Conservation (phyloP, 2,797 vertebrate species). For the Typhlichthys subterraneus region DNA sequence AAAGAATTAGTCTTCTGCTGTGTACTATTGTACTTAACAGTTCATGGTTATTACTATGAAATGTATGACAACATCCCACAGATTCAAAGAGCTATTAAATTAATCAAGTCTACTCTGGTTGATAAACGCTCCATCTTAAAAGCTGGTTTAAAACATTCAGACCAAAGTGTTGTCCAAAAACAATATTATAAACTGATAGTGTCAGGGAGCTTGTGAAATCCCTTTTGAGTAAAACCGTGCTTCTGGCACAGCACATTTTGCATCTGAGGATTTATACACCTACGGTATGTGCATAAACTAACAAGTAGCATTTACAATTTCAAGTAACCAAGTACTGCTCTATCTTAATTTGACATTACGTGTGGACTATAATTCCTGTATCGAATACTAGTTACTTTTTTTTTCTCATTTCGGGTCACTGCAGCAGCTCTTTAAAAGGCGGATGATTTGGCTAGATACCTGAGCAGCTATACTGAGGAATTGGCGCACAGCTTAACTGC, state of each 20-base stretch:
- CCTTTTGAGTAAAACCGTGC: slow-evolving; percentile 28
- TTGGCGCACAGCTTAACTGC: slow-evolving; percentile 55
- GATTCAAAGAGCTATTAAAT: slow-evolving; percentile 5
- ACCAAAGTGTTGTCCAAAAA: slow-evolving; percentile 44
- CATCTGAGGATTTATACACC: slow-evolving; percentile 28
- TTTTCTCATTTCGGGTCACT: slow-evolving; percentile 57
- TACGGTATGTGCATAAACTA: slow-evolving; percentile 16
- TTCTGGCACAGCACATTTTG: slow-evolving; percentile 38
- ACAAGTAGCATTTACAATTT: slow-evolving; percentile 2
- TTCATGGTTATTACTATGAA: slow-evolving; percentile 17
- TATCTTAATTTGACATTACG: too few relatives aligned
- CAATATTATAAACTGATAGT: slow-evolving; percentile 32
- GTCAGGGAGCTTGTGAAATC: slow-evolving; percentile 19
- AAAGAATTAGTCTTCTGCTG: slow-evolving; percentile 30
- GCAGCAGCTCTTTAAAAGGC: slow-evolving; percentile 45
- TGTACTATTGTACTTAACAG: slow-evolving; percentile 34
- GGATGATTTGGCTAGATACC: slow-evolving; percentile 71
- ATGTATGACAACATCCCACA: slow-evolving; percentile 4
- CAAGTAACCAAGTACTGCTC: too few relatives aligned
- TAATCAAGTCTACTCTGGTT: slow-evolving; percentile 32
- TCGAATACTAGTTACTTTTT: slow-evolving; percentile 27
- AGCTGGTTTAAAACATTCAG: slow-evolving; percentile 44
- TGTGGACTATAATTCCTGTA: slow-evolving; percentile 2
- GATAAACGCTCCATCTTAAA: slow-evolving; percentile 13
- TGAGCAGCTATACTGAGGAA: slow-evolving; percentile 72